Evolutionary conservation across 2,888 invertebrate species (phyloP).

Genomic region (Gryllus longicercus): DNA sequence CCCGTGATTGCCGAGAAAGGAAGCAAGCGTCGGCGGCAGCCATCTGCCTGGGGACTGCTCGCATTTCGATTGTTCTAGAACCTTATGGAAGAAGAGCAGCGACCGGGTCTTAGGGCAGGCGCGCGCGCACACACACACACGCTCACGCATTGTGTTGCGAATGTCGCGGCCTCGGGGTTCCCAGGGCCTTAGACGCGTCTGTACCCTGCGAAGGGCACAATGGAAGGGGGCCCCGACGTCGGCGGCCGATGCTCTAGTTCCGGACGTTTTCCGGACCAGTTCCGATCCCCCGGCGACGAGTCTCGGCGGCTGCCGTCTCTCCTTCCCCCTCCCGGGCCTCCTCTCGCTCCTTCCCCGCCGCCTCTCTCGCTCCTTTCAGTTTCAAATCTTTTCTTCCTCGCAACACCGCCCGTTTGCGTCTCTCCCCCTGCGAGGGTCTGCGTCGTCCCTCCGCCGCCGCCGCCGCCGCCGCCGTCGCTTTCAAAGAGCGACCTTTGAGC

Average conservation of each 20-base stretch:
- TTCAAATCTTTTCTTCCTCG: constrained; percentile 7
- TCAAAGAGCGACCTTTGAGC: constrained; percentile 10
- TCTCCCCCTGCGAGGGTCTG: neutral
- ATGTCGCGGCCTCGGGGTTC: neutral
- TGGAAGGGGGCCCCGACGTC: neutral
- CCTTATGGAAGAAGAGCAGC: neutral
- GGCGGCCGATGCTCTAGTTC: neutral
- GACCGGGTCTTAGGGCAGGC: neutral
- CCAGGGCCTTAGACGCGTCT: neutral
- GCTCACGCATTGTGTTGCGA: neutral
- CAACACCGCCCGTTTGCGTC: neutral
- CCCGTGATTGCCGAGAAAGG: neutral
- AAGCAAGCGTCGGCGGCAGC: neutral
- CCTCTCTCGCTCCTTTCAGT: neutral
- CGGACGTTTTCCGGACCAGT: constrained; percentile 9
- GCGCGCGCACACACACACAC: too few relatives aligned
- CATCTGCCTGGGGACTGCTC: neutral
- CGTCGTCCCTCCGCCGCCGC: neutral
- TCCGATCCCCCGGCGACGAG: constrained; percentile 1
- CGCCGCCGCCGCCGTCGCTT: neutral
- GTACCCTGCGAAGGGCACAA: constrained; percentile 3
- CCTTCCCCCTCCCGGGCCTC: neutral
- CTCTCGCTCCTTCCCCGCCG: neutral
- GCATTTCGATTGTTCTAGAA: neutral
- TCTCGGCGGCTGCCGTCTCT: constrained; percentile 5